phyloP scores from a whole-genome alignment of 2,113 vertebrate genomes.

The Oncorhynchus keta region DNA sequence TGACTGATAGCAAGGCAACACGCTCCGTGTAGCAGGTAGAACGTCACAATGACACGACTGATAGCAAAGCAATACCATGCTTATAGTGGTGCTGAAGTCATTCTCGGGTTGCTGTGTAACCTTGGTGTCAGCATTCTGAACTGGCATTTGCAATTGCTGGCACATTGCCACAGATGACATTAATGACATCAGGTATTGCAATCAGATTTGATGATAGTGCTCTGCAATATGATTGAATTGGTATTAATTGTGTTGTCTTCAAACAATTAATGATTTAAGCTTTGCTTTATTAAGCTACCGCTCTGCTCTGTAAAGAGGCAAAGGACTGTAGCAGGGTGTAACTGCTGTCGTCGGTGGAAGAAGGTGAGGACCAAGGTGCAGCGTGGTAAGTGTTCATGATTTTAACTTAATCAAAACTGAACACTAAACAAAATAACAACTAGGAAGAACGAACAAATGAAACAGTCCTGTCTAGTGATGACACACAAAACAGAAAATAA shows the following conservation, averaged over 20 bases:
- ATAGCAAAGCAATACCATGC: too few species aligned
- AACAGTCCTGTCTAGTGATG: too few species aligned
- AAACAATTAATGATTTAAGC: constrained; percentile 77
- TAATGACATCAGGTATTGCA: constrained; percentile 48
- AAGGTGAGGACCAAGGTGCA: too few species aligned
- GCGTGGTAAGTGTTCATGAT: too few species aligned
- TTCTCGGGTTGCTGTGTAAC: constrained; percentile 31
- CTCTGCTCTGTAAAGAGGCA: constrained; percentile 33
- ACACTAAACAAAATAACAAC: too few species aligned
- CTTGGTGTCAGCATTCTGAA: constrained; percentile 39
- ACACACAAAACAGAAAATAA: too few species aligned
- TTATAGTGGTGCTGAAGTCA: too few species aligned
- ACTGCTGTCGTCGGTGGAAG: constrained; percentile 4
- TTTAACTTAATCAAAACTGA: too few species aligned
- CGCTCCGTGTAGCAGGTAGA: too few species aligned
- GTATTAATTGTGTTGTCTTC: constrained; percentile 72
- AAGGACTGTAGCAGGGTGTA: constrained; percentile 42
- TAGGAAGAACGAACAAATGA: too few species aligned
- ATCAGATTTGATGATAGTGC: constrained; percentile 69
- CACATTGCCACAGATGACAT: constrained; percentile 61
- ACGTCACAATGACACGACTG: too few species aligned
- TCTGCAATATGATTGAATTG: constrained; percentile 69
- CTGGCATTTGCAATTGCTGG: constrained; percentile 54
- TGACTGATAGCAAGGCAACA: too few species aligned
- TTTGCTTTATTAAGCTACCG: constrained; percentile 53